Evolutionary conservation across 2,113 vertebrate species (phyloP), one percentile per base, ranked within the genome.

Genomic region (Rostratula benghalensis): DNA sequence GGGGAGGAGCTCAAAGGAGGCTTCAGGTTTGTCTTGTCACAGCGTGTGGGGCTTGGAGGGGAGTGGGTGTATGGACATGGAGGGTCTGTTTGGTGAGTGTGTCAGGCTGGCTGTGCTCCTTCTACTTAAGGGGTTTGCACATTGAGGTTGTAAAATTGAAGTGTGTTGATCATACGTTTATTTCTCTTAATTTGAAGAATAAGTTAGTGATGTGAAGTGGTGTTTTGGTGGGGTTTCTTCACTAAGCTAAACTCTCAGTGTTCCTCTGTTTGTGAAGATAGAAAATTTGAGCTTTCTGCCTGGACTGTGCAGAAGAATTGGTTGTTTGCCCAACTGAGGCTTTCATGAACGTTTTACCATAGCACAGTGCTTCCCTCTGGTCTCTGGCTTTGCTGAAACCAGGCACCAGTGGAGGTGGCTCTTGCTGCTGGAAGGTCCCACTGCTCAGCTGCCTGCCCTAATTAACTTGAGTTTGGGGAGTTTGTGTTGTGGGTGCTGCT

Each of bases 321-420:
- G 3, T 61, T 46, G 1, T 59, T 78, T 87, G 24, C 50, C 59
- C 54, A 22, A 2, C 25, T 10, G 0, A 0, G 75, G 28, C 23
- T 92, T 30, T 74, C 11, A 3, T 19, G 50, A 71, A 7, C 1
- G 0, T 1, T 5, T 9, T 33, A 20, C 50, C 9, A 0, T 3
- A 54, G 31, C 23, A 8, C 4, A 1, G 60, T 35, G 31, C 63
- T 61, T 37, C 53, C 19, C 50, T 60, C 56, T 30, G 16, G 15
- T 28, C 51, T 24, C 56, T 63, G 43, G 11, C 50, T 61, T 39
- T n/a, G 10, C 82, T 75, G 80, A 63, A 9, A 5, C 11, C 41
- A 39, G 70, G 0, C 5, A 8, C 30, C 22, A 30, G 75, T 41
- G 54, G 70, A 53, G 59, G 51, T 45, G 23, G 63, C 63, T 76